These are phyloP conservation scores for Euwallacea similis DNA, from an alignment of 1,140 invertebrate species.

Conservation along the genomic window DNA sequence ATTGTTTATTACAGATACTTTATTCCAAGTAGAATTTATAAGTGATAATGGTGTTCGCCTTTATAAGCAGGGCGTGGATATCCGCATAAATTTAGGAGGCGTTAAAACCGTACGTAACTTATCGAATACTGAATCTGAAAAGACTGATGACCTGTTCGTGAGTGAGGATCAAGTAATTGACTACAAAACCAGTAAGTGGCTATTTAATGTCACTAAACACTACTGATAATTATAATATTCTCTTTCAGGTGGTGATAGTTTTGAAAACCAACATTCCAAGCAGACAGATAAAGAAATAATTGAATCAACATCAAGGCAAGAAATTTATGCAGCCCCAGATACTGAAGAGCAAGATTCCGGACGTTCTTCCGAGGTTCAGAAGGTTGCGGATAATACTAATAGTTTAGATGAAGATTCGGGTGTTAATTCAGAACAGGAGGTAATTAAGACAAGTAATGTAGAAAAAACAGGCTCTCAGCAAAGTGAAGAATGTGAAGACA, in stretches of 20 bases:
- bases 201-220: background rate
- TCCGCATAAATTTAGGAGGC: conserved; percentile 41
- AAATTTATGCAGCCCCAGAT: too few species aligned
- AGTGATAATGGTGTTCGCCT: conserved; percentile 41
- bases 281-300: too few species aligned
- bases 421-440: too few species aligned
- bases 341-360: too few species aligned
- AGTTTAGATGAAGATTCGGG: too few species aligned
- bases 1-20: conserved; percentile 29
- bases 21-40: conserved; percentile 47
- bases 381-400: too few species aligned
- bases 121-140: conserved; percentile 15
- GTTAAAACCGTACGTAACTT: conserved; percentile 31
- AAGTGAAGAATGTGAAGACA: too few species aligned
- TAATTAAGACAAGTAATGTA: too few species aligned
- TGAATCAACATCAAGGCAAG: too few species aligned
- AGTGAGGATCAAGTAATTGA: conserved; percentile 25
- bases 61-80: conserved; percentile 44
- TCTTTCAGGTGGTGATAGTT: conserved; percentile 19
- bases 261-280: conserved; percentile 18
- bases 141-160: conserved; percentile 10
- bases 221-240: background rate
- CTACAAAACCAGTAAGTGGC: conserved; percentile 17
- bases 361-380: too few species aligned
- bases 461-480: too few species aligned